Evolutionary conservation across 1,140 invertebrate genomes (phyloP).

Genomic region (Heliconius congener): DNA sequence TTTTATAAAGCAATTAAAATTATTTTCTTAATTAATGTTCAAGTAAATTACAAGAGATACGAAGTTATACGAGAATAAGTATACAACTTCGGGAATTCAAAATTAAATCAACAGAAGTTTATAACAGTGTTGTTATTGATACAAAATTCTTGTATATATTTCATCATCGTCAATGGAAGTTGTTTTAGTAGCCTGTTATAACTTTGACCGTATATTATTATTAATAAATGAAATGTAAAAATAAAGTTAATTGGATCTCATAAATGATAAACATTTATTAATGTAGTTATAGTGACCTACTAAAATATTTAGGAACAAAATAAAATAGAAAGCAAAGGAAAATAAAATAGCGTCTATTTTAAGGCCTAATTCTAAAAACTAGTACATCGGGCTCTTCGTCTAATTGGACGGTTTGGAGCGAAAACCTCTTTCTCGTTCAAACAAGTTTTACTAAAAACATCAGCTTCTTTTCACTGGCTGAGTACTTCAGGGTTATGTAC

Average conservation of each 20-base stretch:
- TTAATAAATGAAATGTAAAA: no score
- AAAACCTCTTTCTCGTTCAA: constrained; percentile 36
- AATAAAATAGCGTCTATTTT: constrained; percentile 25
- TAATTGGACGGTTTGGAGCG: constrained; percentile 38
- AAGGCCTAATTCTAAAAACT: constrained; percentile 29
- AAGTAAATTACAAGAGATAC: constrained; percentile 4
- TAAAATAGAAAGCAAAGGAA: not conserved
- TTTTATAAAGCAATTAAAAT: not conserved
- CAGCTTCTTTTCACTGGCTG: constrained; percentile 24
- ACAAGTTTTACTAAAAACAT: constrained; percentile 35
- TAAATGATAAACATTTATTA: not conserved
- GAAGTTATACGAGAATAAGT: not conserved
- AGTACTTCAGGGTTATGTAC: constrained; percentile 13
- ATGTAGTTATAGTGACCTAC: not conserved
- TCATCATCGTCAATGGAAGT: not conserved
- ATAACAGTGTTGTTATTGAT: not conserved
- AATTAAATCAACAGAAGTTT: constrained; percentile 23
- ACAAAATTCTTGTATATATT: constrained; percentile 5
- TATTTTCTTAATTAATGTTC: not conserved
- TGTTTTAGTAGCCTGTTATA: not conserved
- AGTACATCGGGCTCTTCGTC: constrained; percentile 35
- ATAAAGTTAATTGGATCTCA: no score
- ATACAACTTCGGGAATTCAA: not conserved
- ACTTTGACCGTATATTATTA: not conserved
- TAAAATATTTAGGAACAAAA: not conserved